These are phyloP conservation scores for Rhabdophis nuchalis DNA, from an alignment of 2,797 vertebrate genomes.

Conservation along the genomic window DNA sequence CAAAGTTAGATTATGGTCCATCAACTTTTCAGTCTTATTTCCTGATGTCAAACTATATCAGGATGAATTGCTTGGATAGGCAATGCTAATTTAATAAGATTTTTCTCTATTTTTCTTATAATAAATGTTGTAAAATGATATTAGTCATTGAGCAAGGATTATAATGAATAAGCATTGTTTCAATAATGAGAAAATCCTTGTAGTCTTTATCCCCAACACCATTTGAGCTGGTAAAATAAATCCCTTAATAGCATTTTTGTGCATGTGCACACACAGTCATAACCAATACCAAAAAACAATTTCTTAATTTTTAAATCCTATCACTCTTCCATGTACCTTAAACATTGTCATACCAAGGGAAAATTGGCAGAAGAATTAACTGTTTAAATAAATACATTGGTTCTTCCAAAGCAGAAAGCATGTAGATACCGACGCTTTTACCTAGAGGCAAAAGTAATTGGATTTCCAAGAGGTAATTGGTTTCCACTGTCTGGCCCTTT, in stretches of 20 bases:
- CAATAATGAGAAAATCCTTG: conserved; percentile 10
- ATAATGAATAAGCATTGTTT: conserved; percentile 33
- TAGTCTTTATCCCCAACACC: conserved; percentile 26
- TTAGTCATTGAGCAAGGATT: conserved; percentile 39
- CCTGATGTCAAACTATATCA: conserved; percentile 38
- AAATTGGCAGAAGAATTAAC: neutral
- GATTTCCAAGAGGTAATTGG: neutral
- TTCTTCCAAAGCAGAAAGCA: neutral
- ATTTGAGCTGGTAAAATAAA: neutral
- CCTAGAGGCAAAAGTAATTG: neutral
- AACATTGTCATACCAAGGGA: neutral
- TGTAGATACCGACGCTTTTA: neutral
- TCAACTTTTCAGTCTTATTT: conserved; percentile 51
- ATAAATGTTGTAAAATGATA: conserved; percentile 22
- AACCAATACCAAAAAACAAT: neutral
- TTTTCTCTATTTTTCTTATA: neutral
- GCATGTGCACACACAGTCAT: conserved; percentile 46
- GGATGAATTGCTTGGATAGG: neutral
- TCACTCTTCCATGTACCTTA: conserved; percentile 44
- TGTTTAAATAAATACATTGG: neutral
- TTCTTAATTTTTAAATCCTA: neutral
- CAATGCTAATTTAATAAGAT: conserved; percentile 49
- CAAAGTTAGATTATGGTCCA: conserved; percentile 48
- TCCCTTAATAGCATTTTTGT: neutral
- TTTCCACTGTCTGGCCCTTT: neutral